Percentiles rank a stretch among this genome's conserved stretches.
These are phyloP conservation scores for Zophobas morio DNA, from an alignment of 1,140 invertebrate species.

Conservation along the genomic window DNA sequence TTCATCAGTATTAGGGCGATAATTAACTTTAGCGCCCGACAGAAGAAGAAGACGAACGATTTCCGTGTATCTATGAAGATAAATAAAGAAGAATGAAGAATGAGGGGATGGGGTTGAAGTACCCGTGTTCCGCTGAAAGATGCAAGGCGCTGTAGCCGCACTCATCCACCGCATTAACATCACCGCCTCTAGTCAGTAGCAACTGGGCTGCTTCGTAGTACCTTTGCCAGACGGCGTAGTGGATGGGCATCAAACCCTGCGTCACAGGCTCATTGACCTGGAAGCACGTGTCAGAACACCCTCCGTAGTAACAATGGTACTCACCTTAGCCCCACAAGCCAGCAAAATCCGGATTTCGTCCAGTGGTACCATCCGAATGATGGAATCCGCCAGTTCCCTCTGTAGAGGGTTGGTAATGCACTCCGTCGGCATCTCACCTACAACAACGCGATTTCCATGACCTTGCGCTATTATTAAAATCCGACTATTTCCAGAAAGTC, in stretches of 20 bases:
- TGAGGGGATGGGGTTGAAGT: conserved; percentile 54
- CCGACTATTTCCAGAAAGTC: conserved; percentile 48
- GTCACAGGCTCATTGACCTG: conserved; percentile 82
- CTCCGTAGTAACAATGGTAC: conserved; percentile 47
- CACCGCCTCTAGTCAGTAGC: conserved; percentile 82
- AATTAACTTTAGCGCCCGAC: conserved; percentile 86
- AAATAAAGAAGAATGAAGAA: neutral
- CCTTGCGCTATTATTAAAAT: conserved; percentile 38
- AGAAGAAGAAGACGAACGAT: conserved; percentile 83
- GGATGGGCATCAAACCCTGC: conserved; percentile 88
- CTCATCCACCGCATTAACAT: conserved; percentile 89
- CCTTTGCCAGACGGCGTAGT: conserved; percentile 92
- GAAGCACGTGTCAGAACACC: conserved; percentile 53
- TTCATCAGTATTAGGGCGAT: conserved; percentile 78
- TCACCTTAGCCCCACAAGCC: conserved; percentile 87
- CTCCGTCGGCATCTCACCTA: conserved; percentile 77
- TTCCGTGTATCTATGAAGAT: conserved; percentile 73
- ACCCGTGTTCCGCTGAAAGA: conserved; percentile 88
- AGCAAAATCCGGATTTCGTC: conserved; percentile 89
- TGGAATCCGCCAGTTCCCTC: conserved; percentile 90
- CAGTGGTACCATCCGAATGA: conserved; percentile 88
- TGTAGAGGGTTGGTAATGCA: conserved; percentile 83
- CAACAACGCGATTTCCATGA: conserved; percentile 37
- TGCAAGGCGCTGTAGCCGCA: conserved; percentile 93
- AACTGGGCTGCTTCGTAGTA: conserved; percentile 86